A percentile compares a stretch with the other conserved stretches of the same genome.
phyloP scores from a whole-genome alignment of 2,797 vertebrate genomes.

The Microhierax caerulescens region DNA sequence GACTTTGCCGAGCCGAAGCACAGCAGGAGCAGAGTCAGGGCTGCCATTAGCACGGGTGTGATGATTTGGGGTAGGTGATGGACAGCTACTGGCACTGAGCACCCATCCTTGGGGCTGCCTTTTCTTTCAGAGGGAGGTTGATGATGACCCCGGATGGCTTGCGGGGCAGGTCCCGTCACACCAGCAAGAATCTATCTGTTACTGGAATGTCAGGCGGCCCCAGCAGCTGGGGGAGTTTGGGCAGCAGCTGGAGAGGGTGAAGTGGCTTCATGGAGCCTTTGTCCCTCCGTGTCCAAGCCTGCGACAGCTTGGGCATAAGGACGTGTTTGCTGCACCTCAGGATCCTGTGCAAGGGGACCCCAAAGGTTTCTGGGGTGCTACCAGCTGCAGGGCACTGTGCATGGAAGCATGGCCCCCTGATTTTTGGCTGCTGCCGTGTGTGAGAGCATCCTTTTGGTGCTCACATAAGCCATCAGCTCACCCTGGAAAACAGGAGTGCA shows the following conservation, averaged over 20 bases:
- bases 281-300: background rate
- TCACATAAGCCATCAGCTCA: accelerated
- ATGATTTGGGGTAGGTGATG: background rate
- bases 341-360: background rate
- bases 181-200: background rate
- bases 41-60: accelerated
- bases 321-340: background rate
- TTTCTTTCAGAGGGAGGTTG: background rate
- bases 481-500: accelerated
- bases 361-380: background rate
- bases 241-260: background rate
- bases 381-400: accelerated
- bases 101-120: background rate
- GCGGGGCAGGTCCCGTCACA: background rate
- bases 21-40: accelerated
- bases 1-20: accelerated
- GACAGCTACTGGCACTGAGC: background rate
- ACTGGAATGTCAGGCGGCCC: background rate
- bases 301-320: accelerated
- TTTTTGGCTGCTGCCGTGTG: accelerated
- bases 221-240: background rate
- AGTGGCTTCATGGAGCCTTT: accelerated
- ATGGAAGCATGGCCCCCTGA: background rate
- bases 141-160: accelerated
- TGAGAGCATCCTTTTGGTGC: background rate